Base-by-base conservation (phyloP, 2,888 invertebrate genomes). In the Drosophila formosana region DNA sequence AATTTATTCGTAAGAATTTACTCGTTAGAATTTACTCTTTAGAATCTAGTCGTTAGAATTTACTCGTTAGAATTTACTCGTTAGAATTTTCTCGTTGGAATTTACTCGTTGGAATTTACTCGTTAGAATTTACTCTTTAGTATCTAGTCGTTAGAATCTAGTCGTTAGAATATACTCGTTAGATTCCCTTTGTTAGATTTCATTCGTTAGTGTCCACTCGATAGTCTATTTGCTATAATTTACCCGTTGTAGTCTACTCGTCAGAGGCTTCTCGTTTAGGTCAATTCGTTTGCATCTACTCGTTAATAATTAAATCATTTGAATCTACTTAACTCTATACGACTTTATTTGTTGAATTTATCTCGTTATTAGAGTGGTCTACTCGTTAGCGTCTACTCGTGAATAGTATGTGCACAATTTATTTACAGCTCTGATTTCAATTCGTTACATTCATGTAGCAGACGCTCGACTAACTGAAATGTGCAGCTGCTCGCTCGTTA, bases 51-150 rank as follows among this genome's bases (percentile, higher is more conserved):
- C 28, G 3, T 28, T 6, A 28, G 28, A 28, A 6, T 28, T 3
- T 1, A 4, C 34, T 2, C 3, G 2, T 9, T 34, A 11, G 0
- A 34, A 1, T 8, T 1, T 11, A 34, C 9, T 34, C 34, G 3
- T 34, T n/a, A n/a, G n/a, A n/a, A n/a, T n/a, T n/a, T n/a, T n/a
- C 32, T 32, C 34, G 9, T 25, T 23, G 37, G 6, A 2, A 4
- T 13, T n/a, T 39, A 47, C 34, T 47, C 57, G 57, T 13, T 47
- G 13, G 23, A 18, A 3, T 23, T n/a, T 7, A 50, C 50, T 60
- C 41, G 9, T 41, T 34, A 11, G 2, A 34, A 34, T 8, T 9
- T 11, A 34, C 9, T 34, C 34, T 8, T 11, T 7, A 11, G 0
- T 11, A 2, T 8, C 11, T 11, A 11, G 9, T 34, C 9, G 34